Conservation (phyloP, 2,113 vertebrate genomes). For the Equus przewalskii region DNA sequence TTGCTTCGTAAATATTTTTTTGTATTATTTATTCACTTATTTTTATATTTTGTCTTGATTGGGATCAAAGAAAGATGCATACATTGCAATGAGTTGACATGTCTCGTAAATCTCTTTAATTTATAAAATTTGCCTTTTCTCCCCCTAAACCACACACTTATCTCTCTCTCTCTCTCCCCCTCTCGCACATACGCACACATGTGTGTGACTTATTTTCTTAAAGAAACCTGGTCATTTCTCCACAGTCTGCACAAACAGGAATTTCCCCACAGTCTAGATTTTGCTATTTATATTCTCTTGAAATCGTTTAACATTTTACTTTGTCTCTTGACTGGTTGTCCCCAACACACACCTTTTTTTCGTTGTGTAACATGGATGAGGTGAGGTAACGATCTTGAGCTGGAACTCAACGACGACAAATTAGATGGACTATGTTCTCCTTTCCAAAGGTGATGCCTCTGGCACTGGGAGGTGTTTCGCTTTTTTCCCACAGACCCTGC, state of each 20-base stretch:
- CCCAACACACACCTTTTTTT: background rate
- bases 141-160: too few relatives aligned
- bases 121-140: background rate
- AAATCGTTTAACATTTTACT: background rate
- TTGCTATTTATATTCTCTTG: background rate
- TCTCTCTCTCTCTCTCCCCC: too few relatives aligned
- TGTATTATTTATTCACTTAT: background rate
- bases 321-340: background rate
- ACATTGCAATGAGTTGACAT: background rate
- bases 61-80: background rate
- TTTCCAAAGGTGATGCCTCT: background rate
- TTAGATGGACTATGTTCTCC: background rate
- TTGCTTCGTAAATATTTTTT: background rate
- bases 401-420: background rate
- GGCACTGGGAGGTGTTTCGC: background rate
- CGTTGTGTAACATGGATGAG: background rate
- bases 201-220: background rate
- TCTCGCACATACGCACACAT: too few relatives aligned
- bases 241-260: background rate
- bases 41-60: conserved; percentile 12
- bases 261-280: background rate
- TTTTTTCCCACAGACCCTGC: background rate
- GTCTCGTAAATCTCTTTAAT: background rate
- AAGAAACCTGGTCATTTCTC: background rate
- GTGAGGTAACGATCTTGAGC: background rate